Evolutionary conservation across 2,888 invertebrate genomes (phyloP).

Genomic region (Stegana nigrithorax): DNA sequence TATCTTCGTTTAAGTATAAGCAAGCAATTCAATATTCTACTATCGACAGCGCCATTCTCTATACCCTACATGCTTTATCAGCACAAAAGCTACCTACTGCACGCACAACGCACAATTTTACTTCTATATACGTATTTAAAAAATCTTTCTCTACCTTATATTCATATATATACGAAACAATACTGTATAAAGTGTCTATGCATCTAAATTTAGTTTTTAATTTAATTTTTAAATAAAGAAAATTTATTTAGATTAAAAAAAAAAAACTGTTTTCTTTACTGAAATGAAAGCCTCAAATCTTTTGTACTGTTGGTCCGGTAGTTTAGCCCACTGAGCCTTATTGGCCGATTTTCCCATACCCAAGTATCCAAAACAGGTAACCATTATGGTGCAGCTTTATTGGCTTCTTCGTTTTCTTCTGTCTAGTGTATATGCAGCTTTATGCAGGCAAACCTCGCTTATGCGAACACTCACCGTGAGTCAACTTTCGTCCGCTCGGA

Average conservation of each 20-base stretch:
- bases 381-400: too few relatives aligned
- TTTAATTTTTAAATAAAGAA: conserved; percentile 63
- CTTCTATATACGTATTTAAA: not conserved
- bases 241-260: conserved; percentile 42
- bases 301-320: not conserved
- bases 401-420: too few relatives aligned
- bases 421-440: too few relatives aligned
- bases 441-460: too few relatives aligned
- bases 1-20: conserved; percentile 26
- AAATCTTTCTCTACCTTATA: too few relatives aligned
- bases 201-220: conserved; percentile 63
- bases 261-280: conserved; percentile 7
- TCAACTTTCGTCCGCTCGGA: too few relatives aligned
- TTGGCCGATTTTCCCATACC: too few relatives aligned
- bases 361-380: too few relatives aligned
- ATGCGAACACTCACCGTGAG: too few relatives aligned
- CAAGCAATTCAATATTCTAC: not conserved
- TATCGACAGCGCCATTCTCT: not conserved
- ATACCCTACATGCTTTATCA: not conserved
- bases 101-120: not conserved
- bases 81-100: not conserved
- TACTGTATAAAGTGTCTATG: conserved; percentile 62
- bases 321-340: too few relatives aligned
- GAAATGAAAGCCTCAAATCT: too few relatives aligned
- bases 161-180: conserved; percentile 26